These are phyloP conservation scores for Steinernema scapterisci DNA, from an alignment of 2,888 invertebrate genomes.

Conservation along the genomic window DNA sequence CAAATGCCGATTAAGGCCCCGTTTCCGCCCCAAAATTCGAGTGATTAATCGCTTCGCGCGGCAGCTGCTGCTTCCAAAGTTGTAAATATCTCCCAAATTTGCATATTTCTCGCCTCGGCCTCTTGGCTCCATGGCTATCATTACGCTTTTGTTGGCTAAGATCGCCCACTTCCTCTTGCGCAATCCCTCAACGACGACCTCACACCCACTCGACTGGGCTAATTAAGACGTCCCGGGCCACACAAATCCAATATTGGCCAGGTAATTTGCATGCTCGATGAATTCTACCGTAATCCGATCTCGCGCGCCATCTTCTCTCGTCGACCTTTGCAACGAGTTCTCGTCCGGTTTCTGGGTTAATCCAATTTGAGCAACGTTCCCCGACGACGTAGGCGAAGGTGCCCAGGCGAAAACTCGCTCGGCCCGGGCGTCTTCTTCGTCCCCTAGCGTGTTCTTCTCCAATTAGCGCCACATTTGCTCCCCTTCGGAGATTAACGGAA, in stretches of 20 bases:
- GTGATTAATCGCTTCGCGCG: slow-evolving; percentile 20
- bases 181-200: slow-evolving; percentile 25
- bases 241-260: neutral
- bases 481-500: neutral
- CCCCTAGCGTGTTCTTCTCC: too few species aligned
- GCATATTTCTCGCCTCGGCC: neutral
- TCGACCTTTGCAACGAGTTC: neutral
- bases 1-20: neutral
- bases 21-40: neutral
- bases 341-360: too few species aligned
- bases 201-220: slow-evolving; percentile 13
- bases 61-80: slow-evolving; percentile 6
- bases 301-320: neutral
- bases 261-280: slow-evolving; percentile 5
- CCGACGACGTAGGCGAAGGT: too few species aligned
- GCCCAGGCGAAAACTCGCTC: neutral
- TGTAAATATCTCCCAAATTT: slow-evolving; percentile 13
- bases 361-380: too few species aligned
- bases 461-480: neutral
- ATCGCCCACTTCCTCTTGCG: neutral
- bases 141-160: neutral
- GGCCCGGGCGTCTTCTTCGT: neutral
- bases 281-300: neutral
- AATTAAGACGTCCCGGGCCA: slow-evolving; percentile 11
- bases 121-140: neutral